These are phyloP conservation scores for Drosophila sordidapex DNA, from an alignment of 2,888 invertebrate species.

Conservation along the genomic window DNA sequence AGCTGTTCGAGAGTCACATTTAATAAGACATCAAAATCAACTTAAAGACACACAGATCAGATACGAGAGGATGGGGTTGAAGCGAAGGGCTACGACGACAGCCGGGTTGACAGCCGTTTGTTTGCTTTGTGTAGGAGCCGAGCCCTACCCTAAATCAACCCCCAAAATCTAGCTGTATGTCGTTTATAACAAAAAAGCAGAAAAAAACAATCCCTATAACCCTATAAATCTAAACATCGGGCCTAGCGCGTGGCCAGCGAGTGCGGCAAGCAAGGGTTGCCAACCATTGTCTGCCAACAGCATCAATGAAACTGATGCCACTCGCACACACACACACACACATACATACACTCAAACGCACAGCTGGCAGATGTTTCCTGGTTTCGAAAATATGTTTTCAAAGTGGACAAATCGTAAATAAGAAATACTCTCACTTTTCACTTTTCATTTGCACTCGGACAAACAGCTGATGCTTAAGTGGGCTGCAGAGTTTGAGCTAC, in stretches of 20 bases:
- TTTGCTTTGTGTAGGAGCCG: constrained; percentile 16
- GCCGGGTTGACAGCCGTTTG: constrained; percentile 63
- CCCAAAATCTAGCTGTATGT: constrained; percentile 8
- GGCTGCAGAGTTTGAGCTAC: not conserved
- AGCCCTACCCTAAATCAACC: not conserved
- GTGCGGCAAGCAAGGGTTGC: constrained; percentile 61
- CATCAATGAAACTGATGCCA: constrained; percentile 76
- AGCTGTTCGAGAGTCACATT: constrained; percentile 65
- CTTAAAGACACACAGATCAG: constrained; percentile 56
- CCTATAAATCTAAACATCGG: constrained; percentile 32
- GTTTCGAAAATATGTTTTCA: constrained; percentile 17
- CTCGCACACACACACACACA: not conserved
- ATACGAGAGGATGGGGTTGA: not conserved
- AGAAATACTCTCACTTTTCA: constrained; percentile 5
- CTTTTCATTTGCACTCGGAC: constrained; percentile 44
- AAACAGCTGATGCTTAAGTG: constrained; percentile 70
- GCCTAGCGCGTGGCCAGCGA: constrained; percentile 35
- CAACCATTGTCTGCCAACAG: constrained; percentile 40
- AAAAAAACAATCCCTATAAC: constrained; percentile 14
- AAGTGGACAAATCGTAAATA: constrained; percentile 83
- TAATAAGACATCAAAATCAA: constrained; percentile 77
- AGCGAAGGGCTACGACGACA: not conserved
- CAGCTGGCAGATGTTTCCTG: constrained; percentile 73
- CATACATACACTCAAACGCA: not conserved
- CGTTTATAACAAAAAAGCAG: not conserved